These are phyloP conservation scores for Drosophila gunungcola DNA, from an alignment of 1,140 invertebrate genomes.

Conservation along the genomic window DNA sequence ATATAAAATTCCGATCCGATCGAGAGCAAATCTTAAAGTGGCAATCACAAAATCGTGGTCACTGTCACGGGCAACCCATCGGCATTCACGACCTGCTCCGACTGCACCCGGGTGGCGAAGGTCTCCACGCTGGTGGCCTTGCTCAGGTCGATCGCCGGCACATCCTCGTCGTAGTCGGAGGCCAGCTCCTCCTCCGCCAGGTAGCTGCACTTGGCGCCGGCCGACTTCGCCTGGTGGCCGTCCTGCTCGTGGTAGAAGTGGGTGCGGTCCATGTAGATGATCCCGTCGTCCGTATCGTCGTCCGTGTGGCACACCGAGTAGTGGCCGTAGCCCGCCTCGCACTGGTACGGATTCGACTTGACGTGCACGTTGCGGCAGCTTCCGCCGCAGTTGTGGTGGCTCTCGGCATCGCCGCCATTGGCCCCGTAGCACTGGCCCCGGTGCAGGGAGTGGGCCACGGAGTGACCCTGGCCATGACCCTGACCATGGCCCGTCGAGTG, in stretches of 20 bases:
- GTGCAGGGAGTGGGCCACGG: slow-evolving; percentile 56
- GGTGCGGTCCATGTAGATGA: slow-evolving; percentile 73
- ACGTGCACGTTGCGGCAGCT: slow-evolving; percentile 78
- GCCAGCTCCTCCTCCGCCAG: slow-evolving; percentile 71
- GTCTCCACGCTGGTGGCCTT: slow-evolving; percentile 72
- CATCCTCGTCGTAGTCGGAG: slow-evolving; percentile 80
- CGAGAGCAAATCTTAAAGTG: slow-evolving; percentile 19
- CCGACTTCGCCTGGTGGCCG: slow-evolving; percentile 6
- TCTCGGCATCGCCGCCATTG: slow-evolving; percentile 77
- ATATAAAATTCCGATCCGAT: slow-evolving; percentile 25
- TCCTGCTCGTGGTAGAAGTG: slow-evolving; percentile 57
- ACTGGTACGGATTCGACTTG: slow-evolving; percentile 82
- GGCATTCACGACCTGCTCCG: slow-evolving; percentile 68
- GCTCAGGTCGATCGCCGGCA: slow-evolving; percentile 77
- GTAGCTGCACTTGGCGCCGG: slow-evolving; percentile 56
- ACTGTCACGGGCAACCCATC: slow-evolving; percentile 75
- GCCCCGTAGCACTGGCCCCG: slow-evolving; percentile 79
- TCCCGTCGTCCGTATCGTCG: slow-evolving; percentile 76
- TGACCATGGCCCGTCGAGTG: slow-evolving; percentile 17
- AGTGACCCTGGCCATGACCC: slow-evolving; percentile 12
- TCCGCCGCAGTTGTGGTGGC: slow-evolving; percentile 78
- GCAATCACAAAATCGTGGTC: slow-evolving; percentile 84
- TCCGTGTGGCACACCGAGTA: slow-evolving; percentile 64
- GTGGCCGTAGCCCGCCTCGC: slow-evolving; percentile 76
- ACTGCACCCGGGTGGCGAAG: slow-evolving; percentile 63